phyloP scores from a whole-genome alignment of 2,797 vertebrate genomes.

The Sebastes melanostomus region DNA sequence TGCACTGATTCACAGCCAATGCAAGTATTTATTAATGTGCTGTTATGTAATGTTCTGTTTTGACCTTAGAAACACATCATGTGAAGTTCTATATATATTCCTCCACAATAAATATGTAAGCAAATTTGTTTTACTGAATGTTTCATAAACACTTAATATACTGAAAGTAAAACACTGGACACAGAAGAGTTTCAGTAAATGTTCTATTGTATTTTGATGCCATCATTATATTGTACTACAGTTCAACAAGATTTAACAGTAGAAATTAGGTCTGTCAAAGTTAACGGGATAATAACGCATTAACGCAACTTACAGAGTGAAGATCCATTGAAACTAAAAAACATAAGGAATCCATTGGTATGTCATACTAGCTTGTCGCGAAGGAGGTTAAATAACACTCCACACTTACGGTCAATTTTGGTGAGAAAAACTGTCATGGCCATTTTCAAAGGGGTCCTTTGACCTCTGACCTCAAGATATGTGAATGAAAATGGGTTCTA shows the following conservation, averaged over 20 bases:
- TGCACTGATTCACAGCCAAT: background rate
- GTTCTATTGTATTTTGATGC: background rate
- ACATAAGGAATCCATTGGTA: too few species aligned
- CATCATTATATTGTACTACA: background rate
- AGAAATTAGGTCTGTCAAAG: background rate
- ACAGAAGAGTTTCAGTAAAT: background rate
- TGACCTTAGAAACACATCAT: background rate
- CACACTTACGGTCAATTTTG: too few species aligned
- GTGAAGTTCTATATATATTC: background rate
- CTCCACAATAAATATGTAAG: background rate
- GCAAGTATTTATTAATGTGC: background rate
- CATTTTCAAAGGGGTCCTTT: too few species aligned
- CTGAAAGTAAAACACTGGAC: background rate
- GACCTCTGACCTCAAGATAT: too few species aligned
- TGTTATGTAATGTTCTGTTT: background rate
- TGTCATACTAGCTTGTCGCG: too few species aligned
- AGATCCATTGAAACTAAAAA: too few species aligned
- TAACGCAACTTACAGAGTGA: too few species aligned
- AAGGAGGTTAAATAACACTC: too few species aligned
- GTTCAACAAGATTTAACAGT: background rate
- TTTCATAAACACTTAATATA: background rate
- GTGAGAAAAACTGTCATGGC: too few species aligned
- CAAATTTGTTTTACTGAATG: background rate
- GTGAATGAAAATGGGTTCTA: too few species aligned
- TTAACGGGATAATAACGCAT: too few species aligned